Conservation (phyloP, 2,888 invertebrate species). For the Andrena haemorrhoa region DNA sequence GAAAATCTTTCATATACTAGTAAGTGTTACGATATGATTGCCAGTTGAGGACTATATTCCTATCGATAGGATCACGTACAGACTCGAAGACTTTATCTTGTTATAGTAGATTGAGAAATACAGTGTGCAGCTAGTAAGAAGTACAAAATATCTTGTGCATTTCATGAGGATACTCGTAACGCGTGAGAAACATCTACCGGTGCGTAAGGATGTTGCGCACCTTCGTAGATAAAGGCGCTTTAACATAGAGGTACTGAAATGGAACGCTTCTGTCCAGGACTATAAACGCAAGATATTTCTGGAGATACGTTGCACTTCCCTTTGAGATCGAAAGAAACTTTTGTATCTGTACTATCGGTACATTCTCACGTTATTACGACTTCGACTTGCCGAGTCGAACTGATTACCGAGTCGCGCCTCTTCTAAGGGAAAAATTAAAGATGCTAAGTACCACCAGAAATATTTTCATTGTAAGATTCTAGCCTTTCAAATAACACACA, state of each 20-base stretch:
- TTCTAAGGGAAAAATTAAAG: not conserved
- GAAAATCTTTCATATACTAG: not conserved
- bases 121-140: conserved; percentile 66
- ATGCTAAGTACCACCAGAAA: conserved; percentile 36
- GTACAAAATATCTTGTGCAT: conserved; percentile 77
- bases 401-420: not conserved
- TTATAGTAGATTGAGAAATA: conserved; percentile 63
- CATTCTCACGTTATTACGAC: too few species aligned
- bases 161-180: conserved; percentile 62
- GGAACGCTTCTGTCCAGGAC: not conserved
- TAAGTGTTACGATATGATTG: not conserved
- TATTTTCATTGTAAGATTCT: conserved; percentile 11
- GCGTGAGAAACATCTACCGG: conserved; percentile 51
- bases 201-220: conserved; percentile 3
- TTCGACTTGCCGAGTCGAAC: too few species aligned
- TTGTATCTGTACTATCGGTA: not conserved
- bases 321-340: not conserved
- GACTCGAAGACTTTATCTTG: conserved; percentile 14
- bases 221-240: conserved; percentile 7
- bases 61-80: not conserved
- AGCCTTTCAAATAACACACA: conserved; percentile 4
- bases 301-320: conserved; percentile 21
- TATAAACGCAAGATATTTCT: conserved; percentile 12
- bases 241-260: not conserved
- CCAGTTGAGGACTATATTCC: conserved; percentile 31